A percentile compares a stretch with the other conserved stretches of the same genome.
Conservation (phyloP, 2,113 vertebrate genomes). For the Sorex araneus region DNA sequence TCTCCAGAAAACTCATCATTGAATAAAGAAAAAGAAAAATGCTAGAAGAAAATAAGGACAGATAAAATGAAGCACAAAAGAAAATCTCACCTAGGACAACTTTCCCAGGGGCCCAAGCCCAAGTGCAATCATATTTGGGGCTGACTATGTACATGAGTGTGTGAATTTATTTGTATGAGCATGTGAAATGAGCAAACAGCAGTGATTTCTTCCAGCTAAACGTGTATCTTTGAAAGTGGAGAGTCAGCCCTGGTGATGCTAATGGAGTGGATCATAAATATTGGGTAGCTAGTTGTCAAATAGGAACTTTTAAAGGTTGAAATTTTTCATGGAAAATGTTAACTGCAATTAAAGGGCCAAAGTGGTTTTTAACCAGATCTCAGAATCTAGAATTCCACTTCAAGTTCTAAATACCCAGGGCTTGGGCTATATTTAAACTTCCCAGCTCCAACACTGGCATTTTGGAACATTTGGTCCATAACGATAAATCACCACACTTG, state of each 20-base stretch:
- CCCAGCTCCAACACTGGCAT: conserved; percentile 62
- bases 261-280: conserved; percentile 80
- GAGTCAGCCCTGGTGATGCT: conserved; percentile 80
- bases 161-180: background rate
- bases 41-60: conserved; percentile 40
- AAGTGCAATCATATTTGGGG: background rate
- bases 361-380: conserved; percentile 75
- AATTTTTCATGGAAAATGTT: conserved; percentile 81
- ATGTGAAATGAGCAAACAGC: conserved; percentile 65
- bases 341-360: conserved; percentile 74
- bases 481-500: conserved; percentile 71
- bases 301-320: conserved; percentile 72
- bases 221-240: conserved; percentile 74
- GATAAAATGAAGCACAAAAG: conserved; percentile 26
- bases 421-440: conserved; percentile 78
- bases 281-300: conserved; percentile 77
- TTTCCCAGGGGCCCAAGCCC: background rate
- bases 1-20: conserved; percentile 17
- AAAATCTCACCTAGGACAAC: conserved; percentile 6
- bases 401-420: conserved; percentile 79
- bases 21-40: background rate
- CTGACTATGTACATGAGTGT: rapidly evolving
- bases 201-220: conserved; percentile 71
- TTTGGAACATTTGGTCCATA: conserved; percentile 76
- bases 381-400: conserved; percentile 80